Conservation (phyloP, 2,797 vertebrate species). For the Poeciliopsis presidionis region DNA sequence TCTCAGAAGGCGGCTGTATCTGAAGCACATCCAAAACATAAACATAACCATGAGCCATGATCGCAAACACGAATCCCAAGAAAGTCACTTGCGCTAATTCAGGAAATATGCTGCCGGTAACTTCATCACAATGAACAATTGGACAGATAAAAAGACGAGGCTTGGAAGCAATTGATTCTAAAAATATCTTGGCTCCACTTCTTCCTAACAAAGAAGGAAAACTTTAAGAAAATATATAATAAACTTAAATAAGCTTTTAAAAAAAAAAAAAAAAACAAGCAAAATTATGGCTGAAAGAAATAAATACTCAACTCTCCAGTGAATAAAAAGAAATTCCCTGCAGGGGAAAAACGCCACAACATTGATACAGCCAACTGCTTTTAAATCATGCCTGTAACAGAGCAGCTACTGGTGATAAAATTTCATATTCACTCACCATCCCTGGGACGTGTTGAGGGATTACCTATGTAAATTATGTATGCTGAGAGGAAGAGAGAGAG, state of each 20-base stretch:
- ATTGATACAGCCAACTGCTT: slow-evolving; percentile 39
- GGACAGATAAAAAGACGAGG: slow-evolving; percentile 41
- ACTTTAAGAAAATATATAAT: slow-evolving; percentile 31
- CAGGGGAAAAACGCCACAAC: background rate
- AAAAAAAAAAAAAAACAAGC: background rate
- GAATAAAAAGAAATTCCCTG: background rate
- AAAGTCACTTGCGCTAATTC: slow-evolving; percentile 35
- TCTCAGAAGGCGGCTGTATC: slow-evolving; percentile 32
- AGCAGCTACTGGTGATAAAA: slow-evolving; percentile 60
- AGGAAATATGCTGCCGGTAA: slow-evolving; percentile 43
- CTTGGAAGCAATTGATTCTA: slow-evolving; percentile 36
- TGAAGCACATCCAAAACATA: slow-evolving; percentile 23
- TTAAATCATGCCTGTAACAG: slow-evolving; percentile 52
- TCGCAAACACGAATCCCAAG: slow-evolving; percentile 43
- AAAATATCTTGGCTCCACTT: slow-evolving; percentile 40
- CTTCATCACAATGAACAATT: slow-evolving; percentile 42
- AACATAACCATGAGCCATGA: slow-evolving; percentile 31
- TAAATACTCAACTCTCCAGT: background rate
- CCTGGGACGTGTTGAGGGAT: slow-evolving; percentile 59
- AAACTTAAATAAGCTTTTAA: slow-evolving; percentile 11
- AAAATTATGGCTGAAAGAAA: background rate
- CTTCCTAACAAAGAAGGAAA: slow-evolving; percentile 26
- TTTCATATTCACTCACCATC: slow-evolving; percentile 75
- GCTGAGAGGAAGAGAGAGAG: slow-evolving; percentile 36
- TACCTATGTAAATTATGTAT: slow-evolving; percentile 72